These are phyloP conservation scores for Mesopsocus fuscifrons DNA, from an alignment of 2,888 invertebrate species.

Conservation along the genomic window DNA sequence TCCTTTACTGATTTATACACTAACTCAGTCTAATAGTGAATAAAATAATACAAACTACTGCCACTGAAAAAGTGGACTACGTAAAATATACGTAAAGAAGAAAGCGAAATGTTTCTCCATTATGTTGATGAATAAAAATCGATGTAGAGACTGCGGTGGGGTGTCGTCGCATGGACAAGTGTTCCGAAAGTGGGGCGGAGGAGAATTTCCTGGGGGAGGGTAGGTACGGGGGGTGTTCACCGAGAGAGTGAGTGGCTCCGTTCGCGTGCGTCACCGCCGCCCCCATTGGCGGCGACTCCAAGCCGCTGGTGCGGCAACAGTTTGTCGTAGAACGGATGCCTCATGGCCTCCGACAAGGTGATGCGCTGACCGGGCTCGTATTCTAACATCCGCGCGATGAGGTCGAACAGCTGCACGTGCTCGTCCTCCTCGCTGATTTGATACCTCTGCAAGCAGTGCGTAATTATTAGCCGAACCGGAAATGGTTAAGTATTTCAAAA, in stretches of 20 bases:
- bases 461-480: constrained; percentile 6
- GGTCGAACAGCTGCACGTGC: constrained; percentile 81
- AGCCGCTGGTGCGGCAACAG: constrained; percentile 61
- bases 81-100: too few relatives aligned
- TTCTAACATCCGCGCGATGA: constrained; percentile 89
- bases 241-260: constrained; percentile 52
- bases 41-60: too few relatives aligned
- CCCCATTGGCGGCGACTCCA: constrained; percentile 29
- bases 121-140: too few relatives aligned
- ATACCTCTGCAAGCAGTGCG: constrained; percentile 50
- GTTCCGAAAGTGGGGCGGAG: background rate
- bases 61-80: too few relatives aligned
- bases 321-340: constrained; percentile 84
- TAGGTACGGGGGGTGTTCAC: constrained; percentile 28
- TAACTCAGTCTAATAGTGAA: too few relatives aligned
- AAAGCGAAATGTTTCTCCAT: too few relatives aligned
- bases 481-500: too few relatives aligned
- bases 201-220: background rate
- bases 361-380: constrained; percentile 88
- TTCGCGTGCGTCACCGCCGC: constrained; percentile 33
- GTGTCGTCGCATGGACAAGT: too few relatives aligned
- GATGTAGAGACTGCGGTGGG: too few relatives aligned
- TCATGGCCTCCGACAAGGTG: constrained; percentile 67
- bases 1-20: too few relatives aligned
- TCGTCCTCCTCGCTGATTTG: constrained; percentile 74